These are phyloP conservation scores for Gastracanthus pulcherrimus DNA, from an alignment of 2,888 invertebrate species.

Conservation along the genomic window DNA sequence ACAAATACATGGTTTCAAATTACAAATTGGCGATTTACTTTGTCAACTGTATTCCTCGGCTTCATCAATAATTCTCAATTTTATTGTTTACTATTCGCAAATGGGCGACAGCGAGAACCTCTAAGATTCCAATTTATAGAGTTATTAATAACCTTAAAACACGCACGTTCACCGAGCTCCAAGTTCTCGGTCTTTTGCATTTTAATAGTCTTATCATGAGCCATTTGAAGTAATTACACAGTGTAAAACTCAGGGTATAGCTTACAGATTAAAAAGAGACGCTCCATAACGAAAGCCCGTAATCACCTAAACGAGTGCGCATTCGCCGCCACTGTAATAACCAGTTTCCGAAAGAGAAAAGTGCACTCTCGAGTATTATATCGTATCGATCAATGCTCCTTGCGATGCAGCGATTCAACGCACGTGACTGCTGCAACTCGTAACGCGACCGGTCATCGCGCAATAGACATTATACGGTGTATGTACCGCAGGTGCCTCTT, in stretches of 20 bases:
- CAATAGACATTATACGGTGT: too few species aligned
- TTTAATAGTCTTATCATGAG: conserved; percentile 7
- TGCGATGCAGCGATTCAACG: neutral
- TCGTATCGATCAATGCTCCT: neutral
- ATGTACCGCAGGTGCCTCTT: too few species aligned
- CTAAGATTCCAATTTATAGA: neutral
- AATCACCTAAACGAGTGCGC: neutral
- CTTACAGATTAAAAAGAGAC: neutral
- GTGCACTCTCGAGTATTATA: neutral
- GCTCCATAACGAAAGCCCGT: neutral
- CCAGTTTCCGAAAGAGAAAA: conserved; percentile 1
- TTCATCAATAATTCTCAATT: conserved; percentile 8
- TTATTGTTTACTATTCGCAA: too few species aligned
- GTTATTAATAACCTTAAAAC: conserved; percentile 9
- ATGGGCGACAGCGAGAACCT: too few species aligned
- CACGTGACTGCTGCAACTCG: neutral
- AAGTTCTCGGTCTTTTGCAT: neutral
- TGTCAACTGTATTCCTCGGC: neutral
- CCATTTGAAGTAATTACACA: conserved; percentile 12
- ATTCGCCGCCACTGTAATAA: neutral
- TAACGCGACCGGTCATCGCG: neutral
- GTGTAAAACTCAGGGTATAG: neutral
- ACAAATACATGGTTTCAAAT: neutral
- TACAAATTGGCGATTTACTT: conserved; percentile 1
- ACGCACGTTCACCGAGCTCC: neutral